Base-by-base conservation (phyloP, 2,797 vertebrate species). In the Sebastes nivosus region DNA sequence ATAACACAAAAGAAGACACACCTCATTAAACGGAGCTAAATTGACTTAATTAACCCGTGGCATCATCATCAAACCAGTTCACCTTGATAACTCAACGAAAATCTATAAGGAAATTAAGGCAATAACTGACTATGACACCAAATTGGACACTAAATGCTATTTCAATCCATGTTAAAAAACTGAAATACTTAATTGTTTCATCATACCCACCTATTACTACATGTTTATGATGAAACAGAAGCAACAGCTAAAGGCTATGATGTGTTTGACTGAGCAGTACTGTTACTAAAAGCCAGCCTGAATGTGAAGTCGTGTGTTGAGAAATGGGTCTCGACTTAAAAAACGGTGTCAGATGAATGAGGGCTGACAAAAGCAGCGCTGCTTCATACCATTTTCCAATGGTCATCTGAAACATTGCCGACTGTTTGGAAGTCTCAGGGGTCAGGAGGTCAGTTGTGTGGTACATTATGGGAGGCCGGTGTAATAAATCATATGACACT, bases 401-500 rank as follows among this genome's bases (percentile, higher is more conserved):
- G 46, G 67, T 65, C 67, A 75, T 67, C 65, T 79, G 61, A 82
- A 86, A 86, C 74, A 10, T 4, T 55, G 79, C 61, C 8, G 65
- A 38, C 58, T 63, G 65, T 66, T 89, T 78, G 50, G 4, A 30
- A 67, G 80, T 81, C 75, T 46, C 7, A 8, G 66, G 61, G 81
- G 75, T 89, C 77, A 71, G 14, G 70, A 58, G 88, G 85, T 92
- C 90, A 79, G 83, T 22, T 64, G 81, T 58, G 66, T 65, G 78
- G 42, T 83, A 60, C 79, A 72, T 85, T 83, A 79, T 52, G 58
- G 67, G 71, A 73, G 84, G 75, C 58, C 64, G 3, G 75, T 24
- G 88, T 85, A 78, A 92, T 93, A 92, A 91, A 94, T 94, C 92
- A 94, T 29, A 67, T 42, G 58, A 83, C 67, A 84, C 72, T 1